phyloP scores from a whole-genome alignment of 2,888 invertebrate genomes.

The Mantis religiosa region DNA sequence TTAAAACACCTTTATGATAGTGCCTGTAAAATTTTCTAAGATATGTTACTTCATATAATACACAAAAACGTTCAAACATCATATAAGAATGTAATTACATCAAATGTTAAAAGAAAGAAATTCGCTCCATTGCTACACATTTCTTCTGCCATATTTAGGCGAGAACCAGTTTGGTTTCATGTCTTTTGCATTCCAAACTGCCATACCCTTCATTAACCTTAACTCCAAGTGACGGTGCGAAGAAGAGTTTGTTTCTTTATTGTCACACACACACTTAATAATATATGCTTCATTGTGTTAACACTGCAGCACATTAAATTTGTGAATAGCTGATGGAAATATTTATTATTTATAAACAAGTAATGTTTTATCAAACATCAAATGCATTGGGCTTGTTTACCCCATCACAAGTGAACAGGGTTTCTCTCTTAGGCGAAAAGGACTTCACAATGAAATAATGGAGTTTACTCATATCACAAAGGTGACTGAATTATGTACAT shows the following conservation, averaged over 20 bases:
- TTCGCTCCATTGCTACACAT: not conserved
- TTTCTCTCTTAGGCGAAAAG: not conserved
- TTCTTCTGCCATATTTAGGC: not conserved
- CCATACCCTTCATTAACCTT: not conserved
- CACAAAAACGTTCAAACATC: not conserved
- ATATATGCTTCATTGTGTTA: not conserved
- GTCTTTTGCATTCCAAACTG: not conserved
- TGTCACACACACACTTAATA: not conserved
- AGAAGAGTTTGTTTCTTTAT: not conserved
- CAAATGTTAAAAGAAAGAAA: not conserved
- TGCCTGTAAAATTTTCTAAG: not conserved
- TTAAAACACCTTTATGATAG: not conserved
- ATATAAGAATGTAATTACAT: not conserved
- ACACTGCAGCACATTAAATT: not conserved
- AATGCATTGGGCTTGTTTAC: not conserved
- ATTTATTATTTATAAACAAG: not conserved
- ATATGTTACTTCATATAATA: not conserved
- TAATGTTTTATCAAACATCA: not conserved
- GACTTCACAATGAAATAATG: not conserved
- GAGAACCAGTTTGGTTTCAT: not conserved
- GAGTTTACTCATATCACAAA: not conserved
- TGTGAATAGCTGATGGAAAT: not conserved
- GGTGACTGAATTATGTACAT: too few species aligned
- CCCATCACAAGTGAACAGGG: not conserved
- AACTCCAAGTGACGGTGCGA: not conserved